Percentiles rank a stretch among this genome's conserved stretches.
Evolutionary conservation across 2,113 vertebrate species (phyloP).

Genomic region (Gymnorhina tibicen): DNA sequence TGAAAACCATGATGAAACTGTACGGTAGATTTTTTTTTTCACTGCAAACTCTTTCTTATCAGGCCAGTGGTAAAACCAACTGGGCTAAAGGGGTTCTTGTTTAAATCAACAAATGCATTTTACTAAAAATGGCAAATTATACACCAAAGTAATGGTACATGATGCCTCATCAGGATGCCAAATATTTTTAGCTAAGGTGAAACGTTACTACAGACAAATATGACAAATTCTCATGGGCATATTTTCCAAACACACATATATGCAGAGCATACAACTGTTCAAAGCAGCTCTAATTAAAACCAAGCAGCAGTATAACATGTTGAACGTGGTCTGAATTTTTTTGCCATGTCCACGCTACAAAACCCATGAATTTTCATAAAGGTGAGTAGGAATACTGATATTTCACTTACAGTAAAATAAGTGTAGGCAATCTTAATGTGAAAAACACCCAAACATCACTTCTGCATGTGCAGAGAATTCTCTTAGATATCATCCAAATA

Average conservation of each 20-base stretch:
- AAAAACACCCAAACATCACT: background rate
- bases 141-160: background rate
- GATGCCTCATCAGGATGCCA: background rate
- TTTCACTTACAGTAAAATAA: background rate
- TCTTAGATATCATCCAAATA: background rate
- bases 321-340: background rate
- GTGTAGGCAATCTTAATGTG: background rate
- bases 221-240: background rate
- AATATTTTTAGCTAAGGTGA: background rate
- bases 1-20: slow-evolving; percentile 15
- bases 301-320: background rate
- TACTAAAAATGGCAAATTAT: background rate
- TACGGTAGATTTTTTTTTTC: background rate
- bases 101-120: background rate
- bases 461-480: background rate
- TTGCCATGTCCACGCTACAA: background rate
- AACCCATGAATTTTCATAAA: background rate
- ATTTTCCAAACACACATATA: background rate
- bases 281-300: background rate
- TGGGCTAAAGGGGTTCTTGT: background rate
- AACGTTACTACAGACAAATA: background rate
- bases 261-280: background rate
- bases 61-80: background rate
- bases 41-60: background rate
- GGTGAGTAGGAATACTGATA: background rate